Conservation (phyloP, 2,888 invertebrate species). For the Strigamia maritima region DNA sequence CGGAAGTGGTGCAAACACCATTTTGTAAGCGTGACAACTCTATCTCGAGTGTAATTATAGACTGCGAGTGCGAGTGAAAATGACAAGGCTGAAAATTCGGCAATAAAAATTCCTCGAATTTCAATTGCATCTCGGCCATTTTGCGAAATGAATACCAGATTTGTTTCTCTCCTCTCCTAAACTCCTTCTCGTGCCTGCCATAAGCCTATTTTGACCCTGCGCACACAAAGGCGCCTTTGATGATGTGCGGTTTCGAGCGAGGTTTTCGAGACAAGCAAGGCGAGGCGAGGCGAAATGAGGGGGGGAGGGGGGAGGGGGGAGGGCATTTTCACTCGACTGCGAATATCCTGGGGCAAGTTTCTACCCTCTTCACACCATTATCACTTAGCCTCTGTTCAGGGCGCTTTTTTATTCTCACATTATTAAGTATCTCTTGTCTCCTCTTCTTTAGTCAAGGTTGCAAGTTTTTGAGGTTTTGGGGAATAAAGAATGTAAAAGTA, state of each 20-base stretch:
- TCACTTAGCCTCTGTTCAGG: conserved; percentile 4
- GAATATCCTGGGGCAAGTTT: conserved; percentile 19
- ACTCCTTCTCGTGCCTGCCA: not conserved
- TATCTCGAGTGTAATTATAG: not conserved
- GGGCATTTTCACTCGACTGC: not conserved
- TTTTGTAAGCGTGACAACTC: conserved; percentile 21
- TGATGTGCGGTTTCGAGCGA: conserved; percentile 26
- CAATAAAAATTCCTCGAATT: conserved; percentile 13
- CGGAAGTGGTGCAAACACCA: not conserved
- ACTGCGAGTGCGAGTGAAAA: not conserved
- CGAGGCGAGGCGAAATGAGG: not conserved
- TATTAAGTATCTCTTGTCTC: not conserved
- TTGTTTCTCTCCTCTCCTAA: not conserved
- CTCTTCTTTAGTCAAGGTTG: not conserved
- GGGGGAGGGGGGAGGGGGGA: not conserved
- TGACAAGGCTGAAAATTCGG: conserved; percentile 11
- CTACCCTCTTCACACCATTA: conserved; percentile 24
- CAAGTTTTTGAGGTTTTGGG: not conserved
- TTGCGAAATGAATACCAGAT: conserved; percentile 9
- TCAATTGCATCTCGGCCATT: not conserved
- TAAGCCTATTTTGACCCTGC: conserved; percentile 12
- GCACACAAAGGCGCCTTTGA: conserved; percentile 19
- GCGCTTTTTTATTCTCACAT: not conserved
- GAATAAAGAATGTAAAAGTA: too few relatives aligned
- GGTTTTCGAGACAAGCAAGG: not conserved